Evolutionary conservation across 2,888 invertebrate species (phyloP).

Genomic region (Microctonus brassicae): DNA sequence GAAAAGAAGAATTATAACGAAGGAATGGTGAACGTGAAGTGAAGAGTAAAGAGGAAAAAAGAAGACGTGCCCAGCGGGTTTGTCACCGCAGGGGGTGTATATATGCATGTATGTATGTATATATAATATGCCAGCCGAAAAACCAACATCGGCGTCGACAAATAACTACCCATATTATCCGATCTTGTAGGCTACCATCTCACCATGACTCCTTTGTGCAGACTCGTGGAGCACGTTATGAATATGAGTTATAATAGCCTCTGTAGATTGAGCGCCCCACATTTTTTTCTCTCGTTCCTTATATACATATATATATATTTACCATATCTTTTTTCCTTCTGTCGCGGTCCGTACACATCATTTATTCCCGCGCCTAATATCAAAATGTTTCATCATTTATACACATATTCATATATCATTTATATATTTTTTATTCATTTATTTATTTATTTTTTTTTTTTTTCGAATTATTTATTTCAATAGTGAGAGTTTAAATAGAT

Average conservation of each 20-base stretch:
- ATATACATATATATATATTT: background rate
- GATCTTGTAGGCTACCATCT: conserved; percentile 68
- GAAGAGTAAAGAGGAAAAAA: conserved; percentile 20
- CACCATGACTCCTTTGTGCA: conserved; percentile 65
- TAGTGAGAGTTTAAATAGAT: background rate
- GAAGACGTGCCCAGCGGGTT: conserved; percentile 57
- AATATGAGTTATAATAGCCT: conserved; percentile 18
- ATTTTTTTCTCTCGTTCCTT: conserved; percentile 14
- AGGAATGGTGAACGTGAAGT: background rate
- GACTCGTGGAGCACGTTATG: conserved; percentile 33
- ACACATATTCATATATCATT: conserved; percentile 7
- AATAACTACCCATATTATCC: conserved; percentile 69
- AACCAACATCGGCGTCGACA: conserved; percentile 70
- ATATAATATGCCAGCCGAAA: conserved; percentile 57
- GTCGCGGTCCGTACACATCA: background rate
- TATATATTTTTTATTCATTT: too few relatives aligned
- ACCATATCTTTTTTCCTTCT: background rate
- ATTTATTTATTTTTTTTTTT: background rate
- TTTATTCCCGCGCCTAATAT: conserved; percentile 26
- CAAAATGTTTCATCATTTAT: conserved; percentile 20
- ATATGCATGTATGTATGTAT: conserved; percentile 41
- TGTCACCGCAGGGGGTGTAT: conserved; percentile 64
- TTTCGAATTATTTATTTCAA: background rate
- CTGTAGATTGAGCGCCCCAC: conserved; percentile 22
- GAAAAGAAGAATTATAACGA: conserved; percentile 36